These are phyloP conservation scores for Eulimnadia texana DNA, from an alignment of 1,140 invertebrate genomes.

Conservation along the genomic window DNA sequence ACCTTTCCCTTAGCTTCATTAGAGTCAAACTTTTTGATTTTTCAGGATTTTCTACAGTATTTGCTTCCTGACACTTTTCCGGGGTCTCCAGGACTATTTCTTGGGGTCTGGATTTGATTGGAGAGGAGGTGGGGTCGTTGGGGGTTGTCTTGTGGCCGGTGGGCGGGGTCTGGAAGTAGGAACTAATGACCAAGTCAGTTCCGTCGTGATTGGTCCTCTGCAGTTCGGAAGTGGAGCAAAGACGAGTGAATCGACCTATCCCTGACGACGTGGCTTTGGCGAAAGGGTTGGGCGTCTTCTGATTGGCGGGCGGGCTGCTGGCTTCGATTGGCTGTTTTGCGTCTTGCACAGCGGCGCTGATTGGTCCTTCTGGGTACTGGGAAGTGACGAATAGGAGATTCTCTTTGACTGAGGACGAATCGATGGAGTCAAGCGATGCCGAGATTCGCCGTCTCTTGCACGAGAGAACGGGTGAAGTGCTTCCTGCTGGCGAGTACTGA, in stretches of 20 bases:
- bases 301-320: not conserved
- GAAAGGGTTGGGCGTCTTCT: not conserved
- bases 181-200: not conserved
- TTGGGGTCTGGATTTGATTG: not conserved
- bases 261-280: not conserved
- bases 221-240: not conserved
- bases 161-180: not conserved
- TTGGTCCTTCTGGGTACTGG: not conserved
- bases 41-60: too few species aligned
- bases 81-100: not conserved
- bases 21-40: too few species aligned
- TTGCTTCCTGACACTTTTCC: not conserved
- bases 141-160: not conserved
- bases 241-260: not conserved
- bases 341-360: not conserved
- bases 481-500: not conserved
- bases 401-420: not conserved
- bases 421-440: not conserved
- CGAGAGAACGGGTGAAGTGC: not conserved
- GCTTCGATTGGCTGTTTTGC: not conserved
- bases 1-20: not conserved
- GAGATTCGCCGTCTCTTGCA: not conserved
- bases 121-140: not conserved
- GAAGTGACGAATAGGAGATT: not conserved
- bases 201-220: not conserved